phyloP scores from a whole-genome alignment of 1,140 invertebrate species.

The Drosophila punjabiensis region DNA sequence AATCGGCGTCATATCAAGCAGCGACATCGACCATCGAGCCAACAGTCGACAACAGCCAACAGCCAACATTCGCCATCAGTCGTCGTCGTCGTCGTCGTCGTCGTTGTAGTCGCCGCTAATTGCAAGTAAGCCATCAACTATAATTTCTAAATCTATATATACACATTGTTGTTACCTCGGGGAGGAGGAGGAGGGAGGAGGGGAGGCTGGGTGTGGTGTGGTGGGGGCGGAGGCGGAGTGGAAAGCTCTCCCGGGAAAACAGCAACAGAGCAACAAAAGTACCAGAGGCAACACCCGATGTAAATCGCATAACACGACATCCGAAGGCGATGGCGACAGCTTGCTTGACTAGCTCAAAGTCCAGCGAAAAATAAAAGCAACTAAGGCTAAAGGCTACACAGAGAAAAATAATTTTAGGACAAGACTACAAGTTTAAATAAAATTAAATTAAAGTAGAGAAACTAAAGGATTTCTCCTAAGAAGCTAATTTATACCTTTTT shows the following conservation, averaged over 20 bases:
- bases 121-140: slow-evolving; percentile 48
- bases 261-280: slow-evolving; percentile 27
- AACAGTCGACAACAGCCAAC: slow-evolving; percentile 11
- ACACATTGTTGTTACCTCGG: slow-evolving; percentile 14
- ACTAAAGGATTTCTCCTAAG: too few relatives aligned
- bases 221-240: slow-evolving; percentile 1
- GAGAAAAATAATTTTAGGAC: too few relatives aligned
- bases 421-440: too few relatives aligned
- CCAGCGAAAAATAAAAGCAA: slow-evolving; percentile 50
- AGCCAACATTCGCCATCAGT: slow-evolving; percentile 15
- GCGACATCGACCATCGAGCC: slow-evolving; percentile 10
- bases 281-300: slow-evolving; percentile 58
- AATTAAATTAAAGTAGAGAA: too few relatives aligned
- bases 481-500: too few relatives aligned
- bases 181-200: neutral
- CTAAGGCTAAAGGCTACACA: slow-evolving; percentile 23
- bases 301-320: slow-evolving; percentile 77
- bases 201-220: neutral
- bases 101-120: slow-evolving; percentile 27
- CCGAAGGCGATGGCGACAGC: slow-evolving; percentile 72
- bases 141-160: slow-evolving; percentile 49
- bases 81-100: slow-evolving; percentile 5
- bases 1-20: slow-evolving; percentile 31
- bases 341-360: slow-evolving; percentile 80
- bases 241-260: slow-evolving; percentile 39